Evolutionary conservation across 2,113 vertebrate species (phyloP).

Genomic region (Haplochromis vanheusdeni): DNA sequence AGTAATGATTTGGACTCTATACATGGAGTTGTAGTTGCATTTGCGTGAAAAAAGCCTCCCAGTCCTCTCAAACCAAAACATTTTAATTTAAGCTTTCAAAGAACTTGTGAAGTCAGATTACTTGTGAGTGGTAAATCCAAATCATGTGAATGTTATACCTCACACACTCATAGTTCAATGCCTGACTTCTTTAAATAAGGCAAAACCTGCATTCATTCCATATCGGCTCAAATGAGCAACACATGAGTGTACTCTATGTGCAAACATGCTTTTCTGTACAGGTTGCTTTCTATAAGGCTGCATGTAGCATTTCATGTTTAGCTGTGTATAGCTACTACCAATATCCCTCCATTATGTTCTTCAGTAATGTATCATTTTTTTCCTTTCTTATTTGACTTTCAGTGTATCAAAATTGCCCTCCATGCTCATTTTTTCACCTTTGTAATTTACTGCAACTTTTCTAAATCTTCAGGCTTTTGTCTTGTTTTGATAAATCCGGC

Average conservation of each 20-base stretch:
- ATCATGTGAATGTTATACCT: constrained; percentile 5
- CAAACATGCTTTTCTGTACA: background rate
- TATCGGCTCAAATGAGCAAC: background rate
- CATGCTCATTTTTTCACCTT: background rate
- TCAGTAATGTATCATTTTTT: background rate
- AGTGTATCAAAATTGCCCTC: background rate
- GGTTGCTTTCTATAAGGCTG: background rate
- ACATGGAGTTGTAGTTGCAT: background rate
- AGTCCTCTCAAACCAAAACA: background rate
- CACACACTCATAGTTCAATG: background rate
- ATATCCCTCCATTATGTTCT: background rate
- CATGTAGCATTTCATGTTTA: background rate
- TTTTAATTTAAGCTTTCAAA: background rate
- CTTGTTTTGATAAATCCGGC: background rate
- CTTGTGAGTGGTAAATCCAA: background rate
- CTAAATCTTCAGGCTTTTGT: background rate
- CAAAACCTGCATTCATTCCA: background rate
- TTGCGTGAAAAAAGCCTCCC: rapidly evolving
- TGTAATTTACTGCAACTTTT: background rate
- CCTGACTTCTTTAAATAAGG: background rate
- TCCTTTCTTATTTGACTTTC: background rate
- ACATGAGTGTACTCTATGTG: rapidly evolving
- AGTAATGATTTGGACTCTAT: background rate
- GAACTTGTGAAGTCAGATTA: background rate
- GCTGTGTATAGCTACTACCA: background rate